Percentiles rank a stretch among this genome's conserved stretches.
Conservation (phyloP, 2,888 invertebrate genomes). For the Cephus rjabovi region DNA sequence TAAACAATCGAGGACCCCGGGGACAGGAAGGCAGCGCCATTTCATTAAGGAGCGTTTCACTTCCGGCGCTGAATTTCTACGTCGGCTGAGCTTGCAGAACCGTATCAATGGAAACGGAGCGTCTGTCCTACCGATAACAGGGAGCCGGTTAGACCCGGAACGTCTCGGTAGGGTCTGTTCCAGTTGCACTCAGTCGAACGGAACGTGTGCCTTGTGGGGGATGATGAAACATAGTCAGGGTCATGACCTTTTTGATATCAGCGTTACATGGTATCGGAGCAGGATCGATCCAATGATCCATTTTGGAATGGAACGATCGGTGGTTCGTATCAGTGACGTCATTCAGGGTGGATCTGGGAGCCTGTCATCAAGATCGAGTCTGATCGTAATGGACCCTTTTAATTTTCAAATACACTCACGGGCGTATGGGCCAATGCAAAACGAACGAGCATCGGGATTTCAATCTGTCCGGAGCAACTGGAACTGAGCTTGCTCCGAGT, state of each 20-base stretch:
- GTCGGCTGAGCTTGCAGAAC: neutral
- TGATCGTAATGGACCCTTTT: neutral
- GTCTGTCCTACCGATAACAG: neutral
- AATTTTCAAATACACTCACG: neutral
- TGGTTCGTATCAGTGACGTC: neutral
- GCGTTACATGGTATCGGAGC: neutral
- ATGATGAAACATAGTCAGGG: neutral
- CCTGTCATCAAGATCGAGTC: neutral
- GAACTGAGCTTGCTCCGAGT: conserved; percentile 15
- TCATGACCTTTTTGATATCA: neutral
- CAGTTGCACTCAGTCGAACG: neutral
- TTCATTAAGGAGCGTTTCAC: conserved; percentile 46
- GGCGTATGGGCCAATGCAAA: neutral
- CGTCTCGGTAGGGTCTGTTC: neutral
- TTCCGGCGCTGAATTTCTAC: neutral
- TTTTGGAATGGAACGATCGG: neutral
- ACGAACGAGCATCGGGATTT: conserved; percentile 2
- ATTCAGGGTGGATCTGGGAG: neutral
- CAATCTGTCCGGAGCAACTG: conserved; percentile 16
- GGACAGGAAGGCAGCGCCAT: conserved; percentile 45
- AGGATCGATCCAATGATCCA: neutral
- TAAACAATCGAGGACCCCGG: conserved; percentile 49
- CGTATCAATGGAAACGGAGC: neutral
- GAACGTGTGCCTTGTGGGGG: neutral
- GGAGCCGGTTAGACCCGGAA: neutral